Evolutionary conservation across 2,888 invertebrate species (phyloP).

Genomic region (Pterostichus madidus): DNA sequence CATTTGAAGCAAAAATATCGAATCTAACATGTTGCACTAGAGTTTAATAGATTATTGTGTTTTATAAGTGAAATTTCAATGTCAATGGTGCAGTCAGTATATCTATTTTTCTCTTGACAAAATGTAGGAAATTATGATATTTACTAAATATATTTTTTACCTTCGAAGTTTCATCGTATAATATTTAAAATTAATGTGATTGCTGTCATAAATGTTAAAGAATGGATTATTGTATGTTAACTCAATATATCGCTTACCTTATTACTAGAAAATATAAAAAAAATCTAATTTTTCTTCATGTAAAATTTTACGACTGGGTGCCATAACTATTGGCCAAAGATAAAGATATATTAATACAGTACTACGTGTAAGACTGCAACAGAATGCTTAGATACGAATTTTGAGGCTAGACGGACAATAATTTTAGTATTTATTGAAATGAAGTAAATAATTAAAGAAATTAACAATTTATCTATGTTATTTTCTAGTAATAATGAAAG

Average conservation of each 20-base stretch:
- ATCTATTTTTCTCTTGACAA: slow-evolving; percentile 48
- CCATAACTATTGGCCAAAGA: slow-evolving; percentile 35
- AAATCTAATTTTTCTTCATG: background rate
- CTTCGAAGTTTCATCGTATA: slow-evolving; percentile 61
- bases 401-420: slow-evolving; percentile 49
- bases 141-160: slow-evolving; percentile 61
- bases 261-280: slow-evolving; percentile 37
- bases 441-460: slow-evolving; percentile 5
- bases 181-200: slow-evolving; percentile 62
- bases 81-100: background rate
- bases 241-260: slow-evolving; percentile 27
- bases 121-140: slow-evolving; percentile 51
- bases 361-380: slow-evolving; percentile 16
- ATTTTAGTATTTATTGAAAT: slow-evolving; percentile 42
- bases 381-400: slow-evolving; percentile 27
- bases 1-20: slow-evolving; percentile 14
- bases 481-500: slow-evolving; percentile 49
- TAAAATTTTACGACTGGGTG: slow-evolving; percentile 19
- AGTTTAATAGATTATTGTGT: background rate
- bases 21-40: background rate
- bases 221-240: slow-evolving; percentile 62
- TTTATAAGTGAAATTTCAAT: slow-evolving; percentile 8
- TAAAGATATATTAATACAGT: background rate
- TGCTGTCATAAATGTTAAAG: slow-evolving; percentile 61
- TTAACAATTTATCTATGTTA: background rate